Evolutionary conservation across 2,113 vertebrate species (phyloP).

Genomic region (Larimichthys crocea): DNA sequence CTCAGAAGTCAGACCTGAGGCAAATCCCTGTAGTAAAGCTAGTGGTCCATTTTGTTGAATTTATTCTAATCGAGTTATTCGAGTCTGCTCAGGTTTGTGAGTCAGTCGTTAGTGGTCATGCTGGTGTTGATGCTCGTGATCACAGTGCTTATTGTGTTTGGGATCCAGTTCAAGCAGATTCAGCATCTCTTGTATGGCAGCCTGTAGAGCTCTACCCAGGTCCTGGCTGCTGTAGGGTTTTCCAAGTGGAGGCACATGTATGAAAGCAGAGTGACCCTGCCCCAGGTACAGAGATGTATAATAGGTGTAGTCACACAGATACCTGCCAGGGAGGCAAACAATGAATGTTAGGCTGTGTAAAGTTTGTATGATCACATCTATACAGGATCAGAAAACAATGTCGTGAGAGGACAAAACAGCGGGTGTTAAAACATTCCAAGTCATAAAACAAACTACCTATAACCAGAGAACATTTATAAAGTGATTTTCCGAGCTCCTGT

Average conservation of each 20-base stretch:
- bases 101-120: slow-evolving; percentile 17
- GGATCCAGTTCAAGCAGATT: slow-evolving; percentile 82
- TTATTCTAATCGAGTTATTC: background rate
- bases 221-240: slow-evolving; percentile 90
- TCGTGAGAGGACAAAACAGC: background rate
- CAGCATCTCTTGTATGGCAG: slow-evolving; percentile 90
- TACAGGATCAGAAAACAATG: background rate
- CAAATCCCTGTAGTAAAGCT: background rate
- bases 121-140: slow-evolving; percentile 77
- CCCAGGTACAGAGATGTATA: slow-evolving; percentile 92
- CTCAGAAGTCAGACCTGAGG: background rate
- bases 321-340: slow-evolving; percentile 78
- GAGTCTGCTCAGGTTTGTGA: background rate
- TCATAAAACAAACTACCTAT: background rate
- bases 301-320: slow-evolving; percentile 97
- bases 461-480: too few relatives aligned
- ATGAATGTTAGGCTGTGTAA: slow-evolving; percentile 1
- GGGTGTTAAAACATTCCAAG: background rate
- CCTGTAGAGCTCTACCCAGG: slow-evolving; percentile 89
- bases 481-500: too few relatives aligned
- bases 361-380: background rate
- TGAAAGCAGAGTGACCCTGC: slow-evolving; percentile 86
- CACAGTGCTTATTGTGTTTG: slow-evolving; percentile 69
- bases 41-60: background rate
- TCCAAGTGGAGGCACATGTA: slow-evolving; percentile 93